These are phyloP conservation scores for Thymallus thymallus DNA, from an alignment of 2,113 vertebrate species.

Conservation along the genomic window DNA sequence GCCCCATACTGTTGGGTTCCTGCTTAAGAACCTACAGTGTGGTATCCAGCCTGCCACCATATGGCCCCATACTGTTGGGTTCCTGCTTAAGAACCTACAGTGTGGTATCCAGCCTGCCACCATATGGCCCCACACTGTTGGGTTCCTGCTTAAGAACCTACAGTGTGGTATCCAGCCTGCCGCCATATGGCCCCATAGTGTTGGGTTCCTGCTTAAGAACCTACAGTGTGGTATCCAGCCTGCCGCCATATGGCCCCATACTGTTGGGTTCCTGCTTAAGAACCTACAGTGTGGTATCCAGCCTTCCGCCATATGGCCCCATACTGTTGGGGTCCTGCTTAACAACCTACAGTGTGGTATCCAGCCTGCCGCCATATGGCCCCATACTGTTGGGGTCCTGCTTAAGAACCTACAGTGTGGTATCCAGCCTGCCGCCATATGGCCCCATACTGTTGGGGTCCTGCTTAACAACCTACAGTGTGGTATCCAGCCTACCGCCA, in stretches of 20 bases:
- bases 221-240: too few relatives aligned
- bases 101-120: too few relatives aligned
- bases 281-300: too few relatives aligned
- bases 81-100: slow-evolving; percentile 63
- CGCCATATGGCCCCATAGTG: slow-evolving; percentile 69
- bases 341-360: slow-evolving; percentile 68
- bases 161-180: too few relatives aligned
- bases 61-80: slow-evolving; percentile 60
- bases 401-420: slow-evolving; percentile 70
- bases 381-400: slow-evolving; percentile 46
- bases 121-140: slow-evolving; percentile 67
- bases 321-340: slow-evolving; percentile 53
- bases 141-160: slow-evolving; percentile 60
- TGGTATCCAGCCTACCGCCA: slow-evolving; percentile 59
- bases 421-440: slow-evolving; percentile 65
- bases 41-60: slow-evolving; percentile 62
- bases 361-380: slow-evolving; percentile 66
- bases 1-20: slow-evolving; percentile 51
- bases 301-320: slow-evolving; percentile 65
- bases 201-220: slow-evolving; percentile 56
- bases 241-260: slow-evolving; percentile 67
- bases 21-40: slow-evolving; percentile 67
- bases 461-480: slow-evolving; percentile 65
- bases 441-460: slow-evolving; percentile 55
- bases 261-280: slow-evolving; percentile 55